Base-by-base conservation (phyloP, 2,888 invertebrate species). In the Digitonthophagus gazella region DNA sequence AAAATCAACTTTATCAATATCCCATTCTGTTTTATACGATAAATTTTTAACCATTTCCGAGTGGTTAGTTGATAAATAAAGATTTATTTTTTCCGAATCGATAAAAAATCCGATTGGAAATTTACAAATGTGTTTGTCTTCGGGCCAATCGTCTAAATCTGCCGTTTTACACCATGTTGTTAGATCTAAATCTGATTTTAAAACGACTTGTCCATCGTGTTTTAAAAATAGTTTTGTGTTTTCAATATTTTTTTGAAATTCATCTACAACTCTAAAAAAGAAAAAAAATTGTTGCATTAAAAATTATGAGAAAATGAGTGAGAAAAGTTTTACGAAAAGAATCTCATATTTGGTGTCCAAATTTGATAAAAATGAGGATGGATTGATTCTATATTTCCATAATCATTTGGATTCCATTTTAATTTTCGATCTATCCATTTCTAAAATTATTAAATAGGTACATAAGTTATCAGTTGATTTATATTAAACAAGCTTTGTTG, bases 351-450 rank as follows among this genome's bases (percentile, higher is more conserved):
- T 0, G 89, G 89, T 58, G 82, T 84, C 89, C 89, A 89, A 68
- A 88, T 85, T 79, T 88, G 86, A n/a, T 85, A 83, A 69, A 84
- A 84, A 15, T 83, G 82, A 19, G 87, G 83, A 58, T 84, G 83
- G 0, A 89, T 72, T 14, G 75, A 77, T 0, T 81, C 80, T 0
- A 88, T 83, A 4, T 84, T 84, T n/a, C 85, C 86, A 77, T 85
- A 90, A 56, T 87, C 85, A 14, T 76, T 78, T 0, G 88, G 86
- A 72, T 86, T 81, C 91, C 91, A 91, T 0, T 82, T 80, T 75
- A 90, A 80, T 71, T 86, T 87, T 11, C 85, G 81, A 74, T 91
- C 91, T 0, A 77, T 81, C 91, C 91, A 91, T 71, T 80, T 82
- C 90, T 90, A 77, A 83, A 82, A 61, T 16, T 61, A n/a, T 19